Evolutionary conservation across 2,888 invertebrate species (phyloP).

Genomic region (Eupeodes luniger): DNA sequence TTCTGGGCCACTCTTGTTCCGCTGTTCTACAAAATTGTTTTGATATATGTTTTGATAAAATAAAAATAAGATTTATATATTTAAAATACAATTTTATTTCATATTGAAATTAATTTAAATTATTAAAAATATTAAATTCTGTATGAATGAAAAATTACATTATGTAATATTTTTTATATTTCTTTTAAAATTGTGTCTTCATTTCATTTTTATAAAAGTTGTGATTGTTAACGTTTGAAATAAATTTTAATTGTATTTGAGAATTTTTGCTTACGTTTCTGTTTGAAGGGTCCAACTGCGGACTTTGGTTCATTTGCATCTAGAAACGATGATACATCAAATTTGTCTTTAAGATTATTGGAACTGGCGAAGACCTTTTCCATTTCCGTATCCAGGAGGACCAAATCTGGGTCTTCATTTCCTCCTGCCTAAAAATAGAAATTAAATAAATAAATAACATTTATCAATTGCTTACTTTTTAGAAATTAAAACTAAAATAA

Average conservation of each 20-base stretch:
- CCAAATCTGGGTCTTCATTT: conserved; percentile 87
- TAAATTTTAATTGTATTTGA: neutral
- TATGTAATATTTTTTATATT: neutral
- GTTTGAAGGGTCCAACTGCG: conserved; percentile 81
- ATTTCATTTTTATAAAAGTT: no score
- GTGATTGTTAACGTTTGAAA: neutral
- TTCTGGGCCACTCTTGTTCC: conserved; percentile 80
- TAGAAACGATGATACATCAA: conserved; percentile 86
- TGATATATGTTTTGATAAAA: conserved; percentile 39
- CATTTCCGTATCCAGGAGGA: conserved; percentile 94
- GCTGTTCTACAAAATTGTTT: conserved; percentile 79
- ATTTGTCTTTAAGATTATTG: conserved; percentile 85
- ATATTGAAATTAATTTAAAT: neutral
- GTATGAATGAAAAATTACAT: no score
- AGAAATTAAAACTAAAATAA: neutral
- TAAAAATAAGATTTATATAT: conserved; percentile 43
- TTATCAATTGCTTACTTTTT: neutral
- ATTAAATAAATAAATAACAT: neutral
- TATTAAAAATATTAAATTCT: neutral
- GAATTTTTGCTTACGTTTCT: conserved; percentile 77
- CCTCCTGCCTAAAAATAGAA: conserved; percentile 82
- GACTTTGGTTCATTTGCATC: conserved; percentile 80
- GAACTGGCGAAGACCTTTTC: conserved; percentile 93
- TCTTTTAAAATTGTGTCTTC: no score
- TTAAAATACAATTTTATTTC: conserved; percentile 16